Base-by-base conservation (phyloP, 2,113 vertebrate genomes). In the Xenopus borealis region DNA sequence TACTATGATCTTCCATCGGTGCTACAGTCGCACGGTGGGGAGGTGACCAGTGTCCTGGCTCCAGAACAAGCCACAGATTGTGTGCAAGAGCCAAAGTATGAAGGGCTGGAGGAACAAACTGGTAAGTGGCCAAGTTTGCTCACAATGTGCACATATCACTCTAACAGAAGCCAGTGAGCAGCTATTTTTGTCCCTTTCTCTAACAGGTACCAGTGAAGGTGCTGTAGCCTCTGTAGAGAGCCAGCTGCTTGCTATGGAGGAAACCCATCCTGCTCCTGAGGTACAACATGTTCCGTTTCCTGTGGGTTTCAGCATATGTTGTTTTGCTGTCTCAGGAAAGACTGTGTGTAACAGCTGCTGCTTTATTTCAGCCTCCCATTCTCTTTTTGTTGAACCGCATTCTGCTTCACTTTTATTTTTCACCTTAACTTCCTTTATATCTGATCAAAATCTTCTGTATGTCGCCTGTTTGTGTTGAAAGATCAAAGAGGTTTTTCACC, bases 181-280 rank as follows among this genome's bases (percentile, higher is more conserved):
- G 55, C 17, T 58, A 6, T 16, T 19, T 16, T 58, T 58, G 55
- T 58, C 10, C 0, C 7, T 45, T 23, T 53, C 16, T 20, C 6
- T 63, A 44, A 33, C 27, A 77, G 74, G 47, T 70, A 47, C 5
- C 44, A 81, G 84, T 47, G 84, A 81, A 52, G 81, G 55, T 66
- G 70, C 69, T 12, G 47, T 78, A 46, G 75, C 86, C 40, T 55
- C 75, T 58, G 82, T 79, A 83, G 89, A 92, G 33, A 78, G 81
- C 71, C 82, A 80, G 45, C 77, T 83, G 12, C 73, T 81, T 79
- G 66, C 81, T 47, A 13, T 82, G 62, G 85, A 84, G 64, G 88
- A 90, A 78, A 81, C 80, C 7, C 81, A 80, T 13, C 17, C 80
- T 20, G n/a, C 72, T 65, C 40, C 78, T 55, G 88, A 95, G 92